A percentile compares a stretch with the other conserved stretches of the same genome.
Conservation (phyloP, 1,140 invertebrate species). For the Metopolophium dirhodum region DNA sequence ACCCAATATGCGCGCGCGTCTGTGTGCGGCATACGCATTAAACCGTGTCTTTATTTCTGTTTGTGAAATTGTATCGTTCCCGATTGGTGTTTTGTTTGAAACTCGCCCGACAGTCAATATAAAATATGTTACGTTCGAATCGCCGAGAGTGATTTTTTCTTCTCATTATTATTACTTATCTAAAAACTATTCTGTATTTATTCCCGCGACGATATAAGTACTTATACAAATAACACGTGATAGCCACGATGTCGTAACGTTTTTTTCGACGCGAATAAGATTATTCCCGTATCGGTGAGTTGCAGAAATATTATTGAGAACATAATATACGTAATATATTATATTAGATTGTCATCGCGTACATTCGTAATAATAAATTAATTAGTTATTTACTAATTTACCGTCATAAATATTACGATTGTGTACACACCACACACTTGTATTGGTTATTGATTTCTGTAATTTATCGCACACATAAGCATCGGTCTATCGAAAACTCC, state of each 20-base stretch:
- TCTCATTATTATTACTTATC: not conserved
- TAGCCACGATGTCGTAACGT: not conserved
- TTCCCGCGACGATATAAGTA: not conserved
- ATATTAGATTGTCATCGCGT: not conserved
- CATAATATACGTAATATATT: not conserved
- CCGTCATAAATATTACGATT: not conserved
- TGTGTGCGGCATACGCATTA: not conserved
- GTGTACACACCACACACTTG: not conserved
- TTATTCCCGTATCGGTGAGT: not conserved
- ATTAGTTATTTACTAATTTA: constrained; percentile 2
- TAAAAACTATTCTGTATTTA: not conserved
- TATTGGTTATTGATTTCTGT: not conserved
- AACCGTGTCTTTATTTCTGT: not conserved
- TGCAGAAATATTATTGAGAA: not conserved
- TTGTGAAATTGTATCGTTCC: not conserved
- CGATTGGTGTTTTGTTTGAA: not conserved
- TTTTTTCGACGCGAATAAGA: not conserved
- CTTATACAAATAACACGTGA: too few relatives aligned
- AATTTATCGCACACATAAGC: not conserved
- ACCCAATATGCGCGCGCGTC: not conserved
- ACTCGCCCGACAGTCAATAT: not conserved
- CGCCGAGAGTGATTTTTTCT: not conserved
- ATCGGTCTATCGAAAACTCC: not conserved
- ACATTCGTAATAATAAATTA: not conserved
- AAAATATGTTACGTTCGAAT: not conserved